phyloP scores from a whole-genome alignment of 2,797 vertebrate genomes.

The Acomys russatus region DNA sequence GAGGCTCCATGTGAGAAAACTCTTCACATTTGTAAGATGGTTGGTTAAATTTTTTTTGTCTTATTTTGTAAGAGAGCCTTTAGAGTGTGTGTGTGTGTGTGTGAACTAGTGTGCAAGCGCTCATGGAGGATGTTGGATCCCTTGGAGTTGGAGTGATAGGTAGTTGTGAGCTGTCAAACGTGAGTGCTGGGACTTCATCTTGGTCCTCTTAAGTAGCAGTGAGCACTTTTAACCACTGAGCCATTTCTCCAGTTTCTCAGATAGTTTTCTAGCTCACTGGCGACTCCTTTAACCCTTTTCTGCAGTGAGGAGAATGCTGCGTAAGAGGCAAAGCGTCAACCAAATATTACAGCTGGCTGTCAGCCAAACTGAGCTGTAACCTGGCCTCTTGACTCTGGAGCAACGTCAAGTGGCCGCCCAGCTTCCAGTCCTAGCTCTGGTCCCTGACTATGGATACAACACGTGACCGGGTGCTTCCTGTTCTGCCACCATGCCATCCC shows the following conservation, averaged over 20 bases:
- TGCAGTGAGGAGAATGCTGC: not conserved
- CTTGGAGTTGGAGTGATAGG: too few species aligned
- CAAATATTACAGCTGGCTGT: not conserved
- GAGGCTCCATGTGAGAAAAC: not conserved
- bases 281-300: not conserved
- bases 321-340: not conserved
- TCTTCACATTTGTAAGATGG: constrained; percentile 18
- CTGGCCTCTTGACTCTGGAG: not conserved
- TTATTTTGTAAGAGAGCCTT: not conserved
- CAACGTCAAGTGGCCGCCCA: too few species aligned
- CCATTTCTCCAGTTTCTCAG: not conserved
- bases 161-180: not conserved
- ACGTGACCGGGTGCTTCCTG: not conserved
- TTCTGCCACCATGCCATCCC: not conserved
- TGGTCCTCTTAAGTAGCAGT: too few species aligned
- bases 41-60: not conserved
- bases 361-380: not conserved
- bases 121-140: not conserved
- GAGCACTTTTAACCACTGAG: too few species aligned
- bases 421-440: not conserved
- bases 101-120: not conserved
- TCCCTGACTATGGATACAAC: not conserved
- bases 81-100: not conserved
- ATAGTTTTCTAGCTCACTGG: not conserved
- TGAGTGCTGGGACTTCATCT: not conserved